Evolutionary conservation across 1,140 invertebrate species (phyloP).

Genomic region (Protaetia brevitarsis): DNA sequence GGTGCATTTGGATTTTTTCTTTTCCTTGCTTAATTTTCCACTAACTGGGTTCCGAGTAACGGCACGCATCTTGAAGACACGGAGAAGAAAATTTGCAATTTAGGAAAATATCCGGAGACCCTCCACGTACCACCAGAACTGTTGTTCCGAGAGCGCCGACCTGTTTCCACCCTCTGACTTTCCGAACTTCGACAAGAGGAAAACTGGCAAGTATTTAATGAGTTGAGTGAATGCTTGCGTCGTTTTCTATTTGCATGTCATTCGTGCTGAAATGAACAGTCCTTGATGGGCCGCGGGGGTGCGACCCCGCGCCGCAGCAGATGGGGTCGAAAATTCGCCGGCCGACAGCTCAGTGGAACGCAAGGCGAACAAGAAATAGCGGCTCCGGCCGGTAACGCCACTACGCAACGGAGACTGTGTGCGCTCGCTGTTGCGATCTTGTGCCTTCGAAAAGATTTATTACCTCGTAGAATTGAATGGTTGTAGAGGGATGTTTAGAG

Average conservation of each 20-base stretch:
- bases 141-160: background rate
- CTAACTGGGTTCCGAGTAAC: background rate
- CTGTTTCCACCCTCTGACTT: background rate
- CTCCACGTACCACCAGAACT: background rate
- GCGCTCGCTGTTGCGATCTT: conserved; percentile 31
- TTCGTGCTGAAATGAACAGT: conserved; percentile 42
- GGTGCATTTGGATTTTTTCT: too few relatives aligned
- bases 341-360: conserved; percentile 21
- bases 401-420: background rate
- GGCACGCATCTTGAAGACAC: background rate
- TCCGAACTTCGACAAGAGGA: conserved; percentile 12
- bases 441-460: conserved; percentile 40
- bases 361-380: conserved; percentile 25
- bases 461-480: conserved; percentile 38
- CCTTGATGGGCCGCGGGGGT: conserved; percentile 30
- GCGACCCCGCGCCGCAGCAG: conserved; percentile 26
- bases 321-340: conserved; percentile 26
- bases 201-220: conserved; percentile 38
- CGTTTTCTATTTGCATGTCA: conserved; percentile 45
- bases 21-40: too few relatives aligned
- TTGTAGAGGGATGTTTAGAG: conserved; percentile 42
- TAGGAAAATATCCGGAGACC: conserved; percentile 1
- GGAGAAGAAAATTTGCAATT: conserved; percentile 3
- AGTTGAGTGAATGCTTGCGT: conserved; percentile 40
- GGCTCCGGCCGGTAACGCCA: conserved; percentile 26